phyloP scores from a whole-genome alignment of 2,113 vertebrate species.

The Odocoileus virginianus region DNA sequence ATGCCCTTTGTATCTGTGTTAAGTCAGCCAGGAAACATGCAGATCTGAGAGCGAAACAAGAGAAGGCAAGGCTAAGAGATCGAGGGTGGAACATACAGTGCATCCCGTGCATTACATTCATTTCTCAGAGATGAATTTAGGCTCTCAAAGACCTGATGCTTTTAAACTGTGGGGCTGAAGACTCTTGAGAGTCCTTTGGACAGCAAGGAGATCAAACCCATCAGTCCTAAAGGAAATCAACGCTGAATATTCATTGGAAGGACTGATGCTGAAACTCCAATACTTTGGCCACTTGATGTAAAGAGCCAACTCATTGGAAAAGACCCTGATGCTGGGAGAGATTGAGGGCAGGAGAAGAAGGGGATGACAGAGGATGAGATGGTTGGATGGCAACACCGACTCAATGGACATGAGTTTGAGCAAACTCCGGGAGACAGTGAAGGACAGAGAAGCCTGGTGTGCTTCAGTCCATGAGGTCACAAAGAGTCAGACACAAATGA shows the following conservation, averaged over 20 bases:
- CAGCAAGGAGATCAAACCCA: not conserved
- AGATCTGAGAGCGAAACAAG: not conserved
- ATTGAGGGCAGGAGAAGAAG: not conserved
- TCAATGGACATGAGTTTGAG: not conserved
- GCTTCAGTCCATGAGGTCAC: not conserved
- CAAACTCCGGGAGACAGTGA: not conserved
- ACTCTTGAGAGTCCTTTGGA: not conserved
- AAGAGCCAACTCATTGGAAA: not conserved
- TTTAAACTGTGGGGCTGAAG: not conserved
- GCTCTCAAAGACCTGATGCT: not conserved
- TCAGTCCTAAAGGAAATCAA: not conserved
- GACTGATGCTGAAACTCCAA: not conserved
- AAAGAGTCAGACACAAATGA: not conserved
- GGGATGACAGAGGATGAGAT: not conserved
- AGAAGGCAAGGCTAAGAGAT: not conserved
- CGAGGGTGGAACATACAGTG: too few relatives aligned
- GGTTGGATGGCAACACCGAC: not conserved
- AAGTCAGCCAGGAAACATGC: not conserved
- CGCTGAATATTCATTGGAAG: not conserved
- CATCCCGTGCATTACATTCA: not conserved
- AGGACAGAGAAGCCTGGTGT: not conserved
- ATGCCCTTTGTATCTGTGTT: not conserved
- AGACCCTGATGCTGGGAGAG: not conserved
- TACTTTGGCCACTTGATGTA: not conserved
- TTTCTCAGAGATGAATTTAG: not conserved